A percentile compares a stretch with the other conserved stretches of the same genome.
These are phyloP conservation scores for Macrosiphum euphorbiae DNA, from an alignment of 2,888 invertebrate species.

Conservation along the genomic window DNA sequence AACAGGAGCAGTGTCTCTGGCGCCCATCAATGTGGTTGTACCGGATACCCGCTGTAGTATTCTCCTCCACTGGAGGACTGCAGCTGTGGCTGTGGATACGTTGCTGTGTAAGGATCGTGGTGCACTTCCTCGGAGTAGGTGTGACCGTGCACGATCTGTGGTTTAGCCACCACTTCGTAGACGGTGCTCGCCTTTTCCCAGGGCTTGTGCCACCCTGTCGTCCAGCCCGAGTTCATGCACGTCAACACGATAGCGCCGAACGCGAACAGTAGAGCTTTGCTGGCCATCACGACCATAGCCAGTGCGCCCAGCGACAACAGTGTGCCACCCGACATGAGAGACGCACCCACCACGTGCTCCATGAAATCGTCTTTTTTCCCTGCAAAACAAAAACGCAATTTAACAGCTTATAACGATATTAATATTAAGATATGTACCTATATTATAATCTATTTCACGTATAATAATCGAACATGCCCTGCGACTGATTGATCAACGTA, in stretches of 20 bases:
- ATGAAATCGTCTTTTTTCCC: not conserved
- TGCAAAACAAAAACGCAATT: not conserved
- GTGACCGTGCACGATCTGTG: slow-evolving; percentile 80
- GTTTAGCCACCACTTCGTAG: slow-evolving; percentile 87
- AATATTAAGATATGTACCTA: not conserved
- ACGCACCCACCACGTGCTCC: slow-evolving; percentile 70
- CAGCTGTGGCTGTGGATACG: slow-evolving; percentile 68
- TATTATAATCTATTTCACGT: no score
- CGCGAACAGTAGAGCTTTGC: slow-evolving; percentile 87
- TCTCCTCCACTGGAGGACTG: not conserved
- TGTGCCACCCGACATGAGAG: slow-evolving; percentile 78
- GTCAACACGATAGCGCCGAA: slow-evolving; percentile 81
- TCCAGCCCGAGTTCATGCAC: slow-evolving; percentile 79
- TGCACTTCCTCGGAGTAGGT: slow-evolving; percentile 79
- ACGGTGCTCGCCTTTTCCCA: slow-evolving; percentile 74
- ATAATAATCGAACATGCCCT: no score
- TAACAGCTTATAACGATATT: not conserved
- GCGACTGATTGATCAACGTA: no score
- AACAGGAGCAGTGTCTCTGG: slow-evolving; percentile 69
- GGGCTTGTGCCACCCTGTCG: slow-evolving; percentile 70
- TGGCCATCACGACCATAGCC: slow-evolving; percentile 82
- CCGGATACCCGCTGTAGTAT: not conserved
- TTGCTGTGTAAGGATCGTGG: slow-evolving; percentile 73
- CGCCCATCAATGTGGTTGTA: slow-evolving; percentile 70
- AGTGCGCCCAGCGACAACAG: slow-evolving; percentile 82